Evolutionary conservation across 2,113 vertebrate species (phyloP).

Genomic region (Microcebus lehilahytsara): DNA sequence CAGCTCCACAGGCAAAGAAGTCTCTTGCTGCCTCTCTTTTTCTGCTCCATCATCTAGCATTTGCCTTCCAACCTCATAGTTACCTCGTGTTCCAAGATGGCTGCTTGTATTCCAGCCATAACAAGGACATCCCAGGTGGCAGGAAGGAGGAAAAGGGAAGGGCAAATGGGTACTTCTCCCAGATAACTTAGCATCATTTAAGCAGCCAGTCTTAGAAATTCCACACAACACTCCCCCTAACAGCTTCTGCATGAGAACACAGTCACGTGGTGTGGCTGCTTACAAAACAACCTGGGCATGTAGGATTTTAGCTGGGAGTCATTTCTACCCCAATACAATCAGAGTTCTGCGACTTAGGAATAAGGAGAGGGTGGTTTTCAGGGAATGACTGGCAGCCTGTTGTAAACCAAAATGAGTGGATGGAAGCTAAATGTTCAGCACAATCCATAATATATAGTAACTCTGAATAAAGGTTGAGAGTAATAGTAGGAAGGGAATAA

Average conservation of each 20-base stretch:
- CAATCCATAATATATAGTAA: fast-evolving
- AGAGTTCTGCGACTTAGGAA: background rate
- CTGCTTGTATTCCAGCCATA: background rate
- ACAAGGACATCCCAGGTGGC: background rate
- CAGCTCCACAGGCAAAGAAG: background rate
- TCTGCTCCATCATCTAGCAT: background rate
- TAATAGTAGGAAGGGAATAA: background rate
- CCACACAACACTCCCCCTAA: background rate
- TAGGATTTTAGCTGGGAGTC: background rate
- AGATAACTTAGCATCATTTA: background rate
- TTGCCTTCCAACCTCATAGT: background rate
- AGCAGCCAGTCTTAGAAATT: background rate
- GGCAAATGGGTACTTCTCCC: background rate
- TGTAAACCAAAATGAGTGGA: background rate
- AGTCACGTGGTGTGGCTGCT: background rate
- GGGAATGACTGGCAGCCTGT: background rate
- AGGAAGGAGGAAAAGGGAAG: background rate
- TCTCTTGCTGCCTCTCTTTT: background rate
- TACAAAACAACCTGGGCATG: background rate
- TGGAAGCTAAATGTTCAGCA: background rate
- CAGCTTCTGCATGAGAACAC: background rate
- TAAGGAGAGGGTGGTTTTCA: background rate
- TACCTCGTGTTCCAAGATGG: background rate
- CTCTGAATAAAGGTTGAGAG: background rate
- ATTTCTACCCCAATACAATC: background rate